A percentile compares a stretch with the other conserved stretches of the same genome.
Evolutionary conservation across 1,140 invertebrate genomes (phyloP).

Genomic region (Philaenus spumarius): DNA sequence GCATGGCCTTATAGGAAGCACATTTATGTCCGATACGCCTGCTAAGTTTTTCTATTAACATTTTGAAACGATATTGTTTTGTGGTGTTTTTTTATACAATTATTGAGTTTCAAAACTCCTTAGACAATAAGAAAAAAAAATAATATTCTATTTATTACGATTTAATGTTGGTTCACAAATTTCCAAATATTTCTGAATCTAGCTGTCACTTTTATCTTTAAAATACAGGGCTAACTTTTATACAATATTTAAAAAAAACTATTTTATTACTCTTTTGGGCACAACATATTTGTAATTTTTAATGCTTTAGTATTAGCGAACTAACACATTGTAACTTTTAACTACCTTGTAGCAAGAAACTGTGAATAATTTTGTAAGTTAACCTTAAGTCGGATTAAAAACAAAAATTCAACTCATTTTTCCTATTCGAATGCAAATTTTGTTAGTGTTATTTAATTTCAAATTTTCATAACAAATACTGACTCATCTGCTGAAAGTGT

Average conservation of each 20-base stretch:
- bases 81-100: no score
- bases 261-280: constrained; percentile 14
- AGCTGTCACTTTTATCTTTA: constrained; percentile 9
- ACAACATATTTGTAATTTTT: constrained; percentile 9
- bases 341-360: constrained; percentile 8
- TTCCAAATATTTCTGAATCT: constrained; percentile 1
- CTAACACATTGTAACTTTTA: neutral
- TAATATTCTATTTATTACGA: no score
- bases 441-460: no score
- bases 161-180: constrained; percentile 4
- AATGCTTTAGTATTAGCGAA: constrained; percentile 10
- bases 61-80: no score
- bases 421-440: no score
- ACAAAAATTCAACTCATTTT: no score
- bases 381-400: no score
- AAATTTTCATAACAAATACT: neutral
- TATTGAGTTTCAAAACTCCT: neutral
- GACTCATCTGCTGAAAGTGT: no score
- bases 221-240: constrained; percentile 13
- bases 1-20: no score
- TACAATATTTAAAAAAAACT: constrained; percentile 4
- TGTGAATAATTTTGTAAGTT: constrained; percentile 6
- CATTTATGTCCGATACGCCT: no score
- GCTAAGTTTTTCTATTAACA: no score
- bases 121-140: constrained; percentile 9